Evolutionary conservation across 2,888 invertebrate species (phyloP).

Genomic region (Tiphia femorata): DNA sequence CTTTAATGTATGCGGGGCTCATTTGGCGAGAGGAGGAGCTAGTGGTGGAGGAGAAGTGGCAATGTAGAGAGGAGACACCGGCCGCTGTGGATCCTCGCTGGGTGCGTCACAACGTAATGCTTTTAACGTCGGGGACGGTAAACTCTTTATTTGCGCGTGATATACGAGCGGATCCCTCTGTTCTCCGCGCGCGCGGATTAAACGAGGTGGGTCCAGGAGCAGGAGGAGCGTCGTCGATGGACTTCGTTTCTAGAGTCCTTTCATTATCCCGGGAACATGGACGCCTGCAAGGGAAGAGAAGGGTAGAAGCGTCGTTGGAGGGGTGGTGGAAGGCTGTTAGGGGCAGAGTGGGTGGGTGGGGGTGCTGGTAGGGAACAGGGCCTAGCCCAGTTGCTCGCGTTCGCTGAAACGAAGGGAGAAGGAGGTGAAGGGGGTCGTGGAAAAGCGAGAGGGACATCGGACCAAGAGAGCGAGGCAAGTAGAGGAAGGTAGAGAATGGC

Average conservation of each 20-base stretch:
- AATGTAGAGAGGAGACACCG: no score
- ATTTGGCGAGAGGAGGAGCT: no score
- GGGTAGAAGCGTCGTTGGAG: neutral
- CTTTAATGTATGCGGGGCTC: neutral
- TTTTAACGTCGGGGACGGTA: slow-evolving; percentile 47
- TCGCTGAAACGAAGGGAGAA: slow-evolving; percentile 17
- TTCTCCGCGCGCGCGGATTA: slow-evolving; percentile 43
- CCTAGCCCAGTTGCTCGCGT: slow-evolving; percentile 1
- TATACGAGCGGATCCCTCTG: slow-evolving; percentile 42
- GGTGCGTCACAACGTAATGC: slow-evolving; percentile 43
- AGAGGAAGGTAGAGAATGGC: neutral
- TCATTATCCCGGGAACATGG: slow-evolving; percentile 44
- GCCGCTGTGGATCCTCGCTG: slow-evolving; percentile 8
- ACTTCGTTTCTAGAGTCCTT: slow-evolving; percentile 49
- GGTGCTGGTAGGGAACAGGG: neutral
- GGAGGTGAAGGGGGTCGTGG: slow-evolving; percentile 7
- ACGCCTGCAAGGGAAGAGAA: slow-evolving; percentile 9
- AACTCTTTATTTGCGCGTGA: slow-evolving; percentile 50
- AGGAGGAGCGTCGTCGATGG: slow-evolving; percentile 49
- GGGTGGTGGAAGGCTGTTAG: neutral
- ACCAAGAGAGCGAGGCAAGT: neutral
- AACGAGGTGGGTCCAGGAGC: slow-evolving; percentile 43
- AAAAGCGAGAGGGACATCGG: slow-evolving; percentile 10
- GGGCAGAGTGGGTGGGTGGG: neutral
- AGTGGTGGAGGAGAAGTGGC: no score